Percentiles rank a stretch among this genome's conserved stretches.
These are phyloP conservation scores for Odontomyia ornata DNA, from an alignment of 2,888 invertebrate species.

Conservation along the genomic window DNA sequence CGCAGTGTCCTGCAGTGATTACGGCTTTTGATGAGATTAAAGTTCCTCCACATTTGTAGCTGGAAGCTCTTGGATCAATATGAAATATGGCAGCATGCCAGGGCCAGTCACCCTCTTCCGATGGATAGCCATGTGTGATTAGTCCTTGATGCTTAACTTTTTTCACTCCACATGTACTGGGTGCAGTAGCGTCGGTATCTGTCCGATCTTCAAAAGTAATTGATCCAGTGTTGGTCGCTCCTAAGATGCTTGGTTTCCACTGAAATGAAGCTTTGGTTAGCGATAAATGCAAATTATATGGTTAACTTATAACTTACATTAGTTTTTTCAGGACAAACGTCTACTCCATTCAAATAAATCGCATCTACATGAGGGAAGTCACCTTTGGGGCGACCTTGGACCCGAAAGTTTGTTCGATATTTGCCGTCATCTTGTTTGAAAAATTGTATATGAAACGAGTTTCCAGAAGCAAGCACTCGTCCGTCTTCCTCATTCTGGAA, in stretches of 20 bases:
- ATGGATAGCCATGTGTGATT: slow-evolving; percentile 59
- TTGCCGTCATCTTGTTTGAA: slow-evolving; percentile 14
- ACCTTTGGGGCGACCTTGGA: slow-evolving; percentile 44
- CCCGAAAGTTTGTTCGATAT: slow-evolving; percentile 38
- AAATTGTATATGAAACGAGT: slow-evolving; percentile 43
- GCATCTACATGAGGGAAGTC: slow-evolving; percentile 44
- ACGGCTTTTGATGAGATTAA: slow-evolving; percentile 59
- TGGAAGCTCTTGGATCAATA: slow-evolving; percentile 40
- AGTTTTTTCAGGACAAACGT: slow-evolving; percentile 45
- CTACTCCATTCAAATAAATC: slow-evolving; percentile 44
- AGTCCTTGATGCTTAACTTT: slow-evolving; percentile 52
- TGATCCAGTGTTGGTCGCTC: slow-evolving; percentile 14
- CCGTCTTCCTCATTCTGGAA: slow-evolving; percentile 35
- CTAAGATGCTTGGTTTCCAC: slow-evolving; percentile 35
- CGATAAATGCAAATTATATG: background rate
- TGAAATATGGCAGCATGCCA: slow-evolving; percentile 63
- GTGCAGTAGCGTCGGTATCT: background rate
- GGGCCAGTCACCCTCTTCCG: slow-evolving; percentile 64
- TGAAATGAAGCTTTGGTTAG: background rate
- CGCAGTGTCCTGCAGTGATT: slow-evolving; percentile 60
- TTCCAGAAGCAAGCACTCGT: background rate
- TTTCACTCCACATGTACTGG: slow-evolving; percentile 43
- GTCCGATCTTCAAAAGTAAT: slow-evolving; percentile 21
- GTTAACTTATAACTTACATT: slow-evolving; percentile 17
- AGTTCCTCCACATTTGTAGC: slow-evolving; percentile 62